Evolutionary conservation across 2,888 invertebrate species (phyloP), one percentile per base, ranked within the genome.

Genomic region (Augiades crinisus): DNA sequence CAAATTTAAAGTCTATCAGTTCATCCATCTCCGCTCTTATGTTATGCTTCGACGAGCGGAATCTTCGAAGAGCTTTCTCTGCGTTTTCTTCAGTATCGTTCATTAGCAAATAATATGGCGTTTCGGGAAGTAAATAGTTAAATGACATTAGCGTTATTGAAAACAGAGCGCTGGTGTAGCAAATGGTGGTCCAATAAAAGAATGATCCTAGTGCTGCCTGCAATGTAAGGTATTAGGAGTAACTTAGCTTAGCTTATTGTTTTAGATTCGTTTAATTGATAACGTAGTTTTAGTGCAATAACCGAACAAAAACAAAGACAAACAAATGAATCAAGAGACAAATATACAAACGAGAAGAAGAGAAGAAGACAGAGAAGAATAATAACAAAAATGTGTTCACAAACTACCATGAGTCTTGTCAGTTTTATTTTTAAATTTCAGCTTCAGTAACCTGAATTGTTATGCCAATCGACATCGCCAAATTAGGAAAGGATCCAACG

Each of bases 381-480:
- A n/a, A n/a, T n/a, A n/a, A n/a, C n/a, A n/a, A n/a, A n/a, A n/a
- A n/a, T n/a, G n/a, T n/a, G n/a, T n/a, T n/a, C n/a, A n/a, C n/a
- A n/a, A n/a, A n/a, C n/a, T n/a, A n/a, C n/a, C n/a, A n/a, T n/a
- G n/a, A n/a, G n/a, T n/a, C n/a, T n/a, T n/a, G n/a, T n/a, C n/a
- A n/a, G n/a, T n/a, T n/a, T n/a, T n/a, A n/a, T n/a, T n/a, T n/a
- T n/a, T n/a, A n/a, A n/a, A n/a, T n/a, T n/a, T n/a, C n/a, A n/a
- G n/a, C n/a, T n/a, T n/a, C 38, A 13, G n/a, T 33, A 5, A 82
- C 87, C 79, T 81, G 78, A 17, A 79, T 55, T 8, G 91, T 75
- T 6, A 94, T 91, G 6, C 94, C 94, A 7, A 93, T 72, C 21
- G 93, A 92, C 7, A 93, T 87, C 3, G 91, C 91, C 0, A 94